Conservation (phyloP, 2,113 vertebrate species). For the Steatornis caripensis region DNA sequence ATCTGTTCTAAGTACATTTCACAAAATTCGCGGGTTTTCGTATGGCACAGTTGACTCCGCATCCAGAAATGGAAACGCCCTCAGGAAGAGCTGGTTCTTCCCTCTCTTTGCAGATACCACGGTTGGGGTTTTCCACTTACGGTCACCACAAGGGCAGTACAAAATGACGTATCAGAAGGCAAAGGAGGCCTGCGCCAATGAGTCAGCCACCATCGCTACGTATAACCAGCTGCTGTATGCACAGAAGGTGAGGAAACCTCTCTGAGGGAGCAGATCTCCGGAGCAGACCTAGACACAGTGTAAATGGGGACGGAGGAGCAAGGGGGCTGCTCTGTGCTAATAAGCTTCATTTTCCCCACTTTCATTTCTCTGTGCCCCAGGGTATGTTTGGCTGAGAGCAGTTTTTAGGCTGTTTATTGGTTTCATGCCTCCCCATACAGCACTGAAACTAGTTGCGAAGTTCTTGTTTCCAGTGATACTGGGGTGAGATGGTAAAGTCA, state of each 20-base stretch:
- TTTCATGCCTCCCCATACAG: background rate
- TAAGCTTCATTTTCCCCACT: background rate
- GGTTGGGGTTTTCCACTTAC: slow-evolving; percentile 86
- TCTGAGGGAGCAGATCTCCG: background rate
- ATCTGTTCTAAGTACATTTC: background rate
- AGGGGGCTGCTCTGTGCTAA: background rate
- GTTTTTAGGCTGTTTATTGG: background rate
- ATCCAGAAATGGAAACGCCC: background rate
- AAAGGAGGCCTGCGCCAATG: slow-evolving; percentile 70
- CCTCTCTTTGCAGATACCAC: slow-evolving; percentile 75
- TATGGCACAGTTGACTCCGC: background rate
- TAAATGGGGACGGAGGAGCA: background rate
- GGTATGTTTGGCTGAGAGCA: background rate
- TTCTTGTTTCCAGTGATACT: background rate
- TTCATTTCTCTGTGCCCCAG: fast-evolving
- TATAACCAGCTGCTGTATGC: slow-evolving; percentile 88
- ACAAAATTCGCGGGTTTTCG: background rate
- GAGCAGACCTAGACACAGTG: fast-evolving
- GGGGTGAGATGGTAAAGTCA: background rate
- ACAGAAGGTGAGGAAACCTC: slow-evolving; percentile 78
- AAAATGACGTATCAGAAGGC: slow-evolving; percentile 82
- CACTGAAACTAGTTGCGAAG: background rate
- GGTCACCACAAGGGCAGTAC: slow-evolving; percentile 81
- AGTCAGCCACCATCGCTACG: slow-evolving; percentile 79
- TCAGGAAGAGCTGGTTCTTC: background rate